phyloP scores from a whole-genome alignment of 2,888 invertebrate species.

The Nephrotoma guestfalica region DNA sequence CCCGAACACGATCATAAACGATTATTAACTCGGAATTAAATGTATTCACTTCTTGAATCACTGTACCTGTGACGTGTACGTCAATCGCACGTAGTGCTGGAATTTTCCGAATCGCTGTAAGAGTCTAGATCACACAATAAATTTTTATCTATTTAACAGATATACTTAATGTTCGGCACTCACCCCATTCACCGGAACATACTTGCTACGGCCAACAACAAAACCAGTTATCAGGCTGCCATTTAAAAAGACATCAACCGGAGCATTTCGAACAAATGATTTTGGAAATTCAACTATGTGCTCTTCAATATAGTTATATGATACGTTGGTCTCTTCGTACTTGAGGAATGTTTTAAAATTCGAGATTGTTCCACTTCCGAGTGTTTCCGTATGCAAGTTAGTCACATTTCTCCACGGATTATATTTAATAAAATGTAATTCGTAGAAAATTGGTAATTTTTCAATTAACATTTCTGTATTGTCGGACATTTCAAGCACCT shows the following conservation, averaged over 20 bases:
- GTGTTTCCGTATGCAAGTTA: not conserved
- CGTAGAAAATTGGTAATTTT: not conserved
- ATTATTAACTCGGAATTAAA: not conserved
- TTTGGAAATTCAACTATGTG: not conserved
- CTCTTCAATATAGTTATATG: not conserved
- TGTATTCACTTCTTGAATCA: not conserved
- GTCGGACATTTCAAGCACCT: not conserved
- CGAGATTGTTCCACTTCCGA: not conserved
- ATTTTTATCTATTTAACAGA: not conserved
- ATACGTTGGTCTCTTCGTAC: not conserved
- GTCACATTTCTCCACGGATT: not conserved
- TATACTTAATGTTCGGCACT: not conserved
- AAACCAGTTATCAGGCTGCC: not conserved
- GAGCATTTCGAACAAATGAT: not conserved
- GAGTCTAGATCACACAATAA: not conserved
- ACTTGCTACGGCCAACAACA: not conserved
- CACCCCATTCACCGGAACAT: not conserved
- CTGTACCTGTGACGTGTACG: not conserved
- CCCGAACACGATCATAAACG: not conserved
- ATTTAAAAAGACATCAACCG: not conserved
- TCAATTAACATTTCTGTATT: not conserved
- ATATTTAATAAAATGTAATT: not conserved
- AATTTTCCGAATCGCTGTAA: not conserved
- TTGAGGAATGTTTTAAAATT: not conserved
- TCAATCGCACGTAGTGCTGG: not conserved